A percentile compares a stretch with the other conserved stretches of the same genome.
phyloP scores from a whole-genome alignment of 2,113 vertebrate species.

The Chlorodrepanis virens region DNA sequence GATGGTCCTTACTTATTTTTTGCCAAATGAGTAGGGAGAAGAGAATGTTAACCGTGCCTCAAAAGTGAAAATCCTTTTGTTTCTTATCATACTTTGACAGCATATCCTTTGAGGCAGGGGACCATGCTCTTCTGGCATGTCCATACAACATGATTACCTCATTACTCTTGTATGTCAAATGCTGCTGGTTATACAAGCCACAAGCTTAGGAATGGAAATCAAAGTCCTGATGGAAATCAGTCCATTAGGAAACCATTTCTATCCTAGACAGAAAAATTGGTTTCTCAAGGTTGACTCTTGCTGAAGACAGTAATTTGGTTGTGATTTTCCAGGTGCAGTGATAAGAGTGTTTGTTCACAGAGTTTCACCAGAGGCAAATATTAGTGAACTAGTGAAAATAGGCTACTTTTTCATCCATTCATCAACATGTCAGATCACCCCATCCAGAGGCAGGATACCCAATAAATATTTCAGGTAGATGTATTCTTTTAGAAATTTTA shows the following conservation, averaged over 20 bases:
- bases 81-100: neutral
- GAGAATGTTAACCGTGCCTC: neutral
- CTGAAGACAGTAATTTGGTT: neutral
- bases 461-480: neutral
- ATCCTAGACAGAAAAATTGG: neutral
- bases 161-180: neutral
- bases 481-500: neutral
- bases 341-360: neutral
- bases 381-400: neutral
- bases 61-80: neutral
- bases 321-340: neutral
- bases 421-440: neutral
- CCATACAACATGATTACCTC: neutral
- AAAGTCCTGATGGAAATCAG: neutral
- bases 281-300: neutral
- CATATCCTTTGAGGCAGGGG: neutral
- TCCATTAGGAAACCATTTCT: neutral
- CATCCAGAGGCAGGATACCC: neutral
- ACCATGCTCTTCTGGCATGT: neutral
- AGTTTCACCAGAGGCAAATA: neutral
- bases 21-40: neutral
- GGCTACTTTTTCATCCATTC: neutral
- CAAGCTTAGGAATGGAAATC: neutral
- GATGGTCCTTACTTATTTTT: neutral
- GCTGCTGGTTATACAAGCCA: neutral